Evolutionary conservation across 2,888 invertebrate species (phyloP), one percentile per base, ranked within the genome.

Genomic region (Meghimatium bilineatum): DNA sequence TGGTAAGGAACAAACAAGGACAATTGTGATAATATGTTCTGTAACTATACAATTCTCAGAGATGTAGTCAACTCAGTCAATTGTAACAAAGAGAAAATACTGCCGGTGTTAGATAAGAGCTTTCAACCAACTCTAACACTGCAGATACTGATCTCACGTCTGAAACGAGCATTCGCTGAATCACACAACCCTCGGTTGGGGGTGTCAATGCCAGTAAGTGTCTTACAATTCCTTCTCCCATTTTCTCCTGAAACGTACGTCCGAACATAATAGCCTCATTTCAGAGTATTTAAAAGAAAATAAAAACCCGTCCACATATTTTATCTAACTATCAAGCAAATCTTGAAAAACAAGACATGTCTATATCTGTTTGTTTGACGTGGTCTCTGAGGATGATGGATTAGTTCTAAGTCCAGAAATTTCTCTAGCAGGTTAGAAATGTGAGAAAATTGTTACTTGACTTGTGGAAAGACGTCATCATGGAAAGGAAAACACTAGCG

Each of bases 21-120:
- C n/a, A n/a, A n/a, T n/a, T n/a, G n/a, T n/a, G n/a, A n/a, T n/a
- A n/a, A n/a, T n/a, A n/a, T n/a, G n/a, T n/a, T n/a, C n/a, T n/a
- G n/a, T n/a, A n/a, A n/a, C n/a, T n/a, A n/a, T n/a, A n/a, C n/a
- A n/a, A n/a, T n/a, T n/a, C n/a, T n/a, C n/a, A n/a, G n/a, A n/a
- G n/a, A n/a, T n/a, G n/a, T n/a, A n/a, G n/a, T n/a, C n/a, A n/a
- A n/a, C n/a, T n/a, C n/a, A n/a, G n/a, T n/a, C n/a, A n/a, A n/a
- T n/a, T n/a, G n/a, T n/a, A n/a, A n/a, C n/a, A n/a, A n/a, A 2
- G 36, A 26, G 71, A 71, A 71, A 71, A 71, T 26, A 71, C 71
- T 71, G 71, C 36, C 26, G 5, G 26, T 26, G 36, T 38, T 17
- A 71, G 71, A 71, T 71, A 71, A 71, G 71, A 71, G 38, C 36